A percentile compares a stretch with the other conserved stretches of the same genome.
These are phyloP conservation scores for Tenthredo notha DNA, from an alignment of 2,888 invertebrate genomes.

Conservation along the genomic window DNA sequence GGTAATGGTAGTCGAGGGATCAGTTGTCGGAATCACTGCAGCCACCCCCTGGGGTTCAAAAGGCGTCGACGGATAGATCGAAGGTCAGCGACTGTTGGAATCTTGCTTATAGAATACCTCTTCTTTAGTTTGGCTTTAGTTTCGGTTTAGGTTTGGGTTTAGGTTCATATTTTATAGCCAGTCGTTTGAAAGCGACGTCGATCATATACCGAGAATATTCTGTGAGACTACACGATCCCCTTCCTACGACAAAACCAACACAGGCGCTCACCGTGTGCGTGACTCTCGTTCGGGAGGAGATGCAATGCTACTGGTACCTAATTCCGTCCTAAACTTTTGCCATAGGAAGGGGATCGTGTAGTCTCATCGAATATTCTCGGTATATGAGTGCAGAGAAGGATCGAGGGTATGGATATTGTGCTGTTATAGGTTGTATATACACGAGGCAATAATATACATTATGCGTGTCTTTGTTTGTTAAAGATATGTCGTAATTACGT, in stretches of 20 bases:
- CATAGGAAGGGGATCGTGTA: no score
- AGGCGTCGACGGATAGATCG: not conserved
- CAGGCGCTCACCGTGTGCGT: no score
- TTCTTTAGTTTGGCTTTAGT: not conserved
- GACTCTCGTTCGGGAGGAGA: no score
- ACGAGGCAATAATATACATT: not conserved
- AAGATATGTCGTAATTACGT: slow-evolving; percentile 31
- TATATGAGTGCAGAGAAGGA: not conserved
- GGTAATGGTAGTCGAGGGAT: not conserved
- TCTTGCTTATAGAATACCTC: not conserved
- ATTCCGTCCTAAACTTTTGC: no score
- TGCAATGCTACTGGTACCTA: no score
- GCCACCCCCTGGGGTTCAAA: slow-evolving; percentile 13
- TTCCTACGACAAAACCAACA: no score
- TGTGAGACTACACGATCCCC: no score
- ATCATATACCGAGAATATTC: no score
- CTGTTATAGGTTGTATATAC: slow-evolving; percentile 2
- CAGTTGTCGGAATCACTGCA: not conserved
- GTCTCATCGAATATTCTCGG: not conserved
- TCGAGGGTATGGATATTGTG: not conserved
- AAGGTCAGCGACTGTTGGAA: slow-evolving; percentile 8
- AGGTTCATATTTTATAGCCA: slow-evolving; percentile 3
- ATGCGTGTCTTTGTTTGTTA: slow-evolving; percentile 16
- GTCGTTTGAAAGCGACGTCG: not conserved
- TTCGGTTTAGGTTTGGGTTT: not conserved